Evolutionary conservation across 2,888 invertebrate genomes (phyloP), one percentile per base, ranked within the genome.

Genomic region (Exephanes ischioxanthus): DNA sequence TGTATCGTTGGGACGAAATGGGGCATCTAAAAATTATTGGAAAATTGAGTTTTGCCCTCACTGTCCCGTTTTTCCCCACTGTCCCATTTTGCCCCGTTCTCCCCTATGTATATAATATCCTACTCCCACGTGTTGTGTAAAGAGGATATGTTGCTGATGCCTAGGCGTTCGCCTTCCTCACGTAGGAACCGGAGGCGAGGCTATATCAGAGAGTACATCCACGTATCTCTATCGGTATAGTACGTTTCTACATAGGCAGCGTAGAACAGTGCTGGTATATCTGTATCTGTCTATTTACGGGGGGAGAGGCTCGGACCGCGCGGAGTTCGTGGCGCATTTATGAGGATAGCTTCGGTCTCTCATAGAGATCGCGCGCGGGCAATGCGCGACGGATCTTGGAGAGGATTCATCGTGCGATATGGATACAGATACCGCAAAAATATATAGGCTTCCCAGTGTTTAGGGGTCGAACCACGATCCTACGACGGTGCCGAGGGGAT

Each of bases 401-500:
- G 85, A 83, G 86, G 85, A 88, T 76, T 72, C 61, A 75, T 73
- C 22, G 83, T 78, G 87, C 80, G 88, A 88, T 89, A 88, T 83
- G 83, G 86, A 87, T 87, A 83, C 88, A 71, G 37, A 73, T 58
- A 76, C 11, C 63, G 45, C 78, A 86, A 53, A 88, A 86, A 63
- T 63, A 63, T 63, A 91, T 90, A 48, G 91, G 91, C 86, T 87
- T 91, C 90, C 82, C 90, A 89, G 89, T 91, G 91, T 92, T 91
- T 89, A 88, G 89, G 89, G 90, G 89, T 90, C 89, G 89, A 87
- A 70, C 85, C 84, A 89, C 77, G 89, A 87, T 61, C 79, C 77
- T 33, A 33, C 68, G 33, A 72, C 73, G 70, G 55, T 33, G 58
- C 48, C 67, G 19, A 71, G 80, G 80, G 83, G 77, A 72, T 86